Evolutionary conservation across 2,888 invertebrate genomes (phyloP), one percentile per base, ranked within the genome.

Genomic region (Tipula helvola): DNA sequence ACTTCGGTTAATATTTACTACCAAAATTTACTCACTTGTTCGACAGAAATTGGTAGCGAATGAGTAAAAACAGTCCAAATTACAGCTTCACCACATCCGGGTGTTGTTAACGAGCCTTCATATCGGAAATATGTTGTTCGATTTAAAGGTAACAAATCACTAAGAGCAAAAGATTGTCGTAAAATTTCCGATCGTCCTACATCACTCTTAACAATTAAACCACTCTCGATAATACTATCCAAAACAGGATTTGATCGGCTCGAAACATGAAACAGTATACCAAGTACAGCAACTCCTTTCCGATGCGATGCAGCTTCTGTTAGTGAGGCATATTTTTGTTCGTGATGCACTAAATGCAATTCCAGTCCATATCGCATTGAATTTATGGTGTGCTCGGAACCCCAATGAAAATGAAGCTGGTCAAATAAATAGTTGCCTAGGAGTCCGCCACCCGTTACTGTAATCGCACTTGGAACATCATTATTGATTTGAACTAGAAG

Each of bases 381-480:
- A 88, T 96, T 93, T 16, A 97, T 91, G 0, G 94, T 94, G 90
- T 97, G 97, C 90, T 97, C 97, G 0, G 97, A 96, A 86, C 94
- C 93, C 96, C 96, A 97, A 90, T 97, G 97, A 90, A 97, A 96
- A 90, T 97, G 96, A 86, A 96, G 91, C 90, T 96, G 96, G 87
- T 95, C 95, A 86, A 96, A 92, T 1, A 93, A 90, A 90, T 94
- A 96, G 1, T 90, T 89, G 42, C 92, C 91, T 83, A 92, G 90
- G 85, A 95, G 90, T 3, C 93, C 94, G 0, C 95, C 96, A 0
- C 95, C 95, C 3, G 89, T 89, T 0, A 94, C 86, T 47, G 88
- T 83, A 57, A 87, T 87, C 28, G 87, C 83, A 42, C 87, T 87
- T 39, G 87, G 87, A 7, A 36, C 36, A 7, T 87, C 86, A 57